Evolutionary conservation across 2,113 vertebrate species (phyloP).

Genomic region (Calidris pugnax): DNA sequence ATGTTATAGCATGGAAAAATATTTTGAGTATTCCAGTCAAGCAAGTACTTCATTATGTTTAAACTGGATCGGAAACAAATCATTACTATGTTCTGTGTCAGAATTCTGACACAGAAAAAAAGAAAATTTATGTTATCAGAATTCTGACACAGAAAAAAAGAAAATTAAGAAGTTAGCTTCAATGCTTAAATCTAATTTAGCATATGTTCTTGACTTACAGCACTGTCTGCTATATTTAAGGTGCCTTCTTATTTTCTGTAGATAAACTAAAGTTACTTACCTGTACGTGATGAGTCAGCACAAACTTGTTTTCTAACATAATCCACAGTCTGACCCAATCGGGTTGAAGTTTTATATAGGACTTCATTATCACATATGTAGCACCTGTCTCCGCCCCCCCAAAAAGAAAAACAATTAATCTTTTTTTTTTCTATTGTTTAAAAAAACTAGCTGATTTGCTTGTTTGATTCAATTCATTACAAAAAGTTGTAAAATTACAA

Average conservation of each 20-base stretch:
- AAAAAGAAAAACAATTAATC: constrained; percentile 49
- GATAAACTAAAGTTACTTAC: constrained; percentile 69
- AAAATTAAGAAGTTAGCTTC: neutral
- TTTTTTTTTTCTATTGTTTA: neutral
- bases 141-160: no score
- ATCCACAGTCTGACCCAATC: constrained; percentile 87
- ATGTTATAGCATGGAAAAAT: neutral
- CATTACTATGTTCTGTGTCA: no score
- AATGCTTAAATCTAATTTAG: neutral
- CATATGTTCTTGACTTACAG: neutral
- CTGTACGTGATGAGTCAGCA: constrained; percentile 59
- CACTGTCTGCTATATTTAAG: neutral
- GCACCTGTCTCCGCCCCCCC: constrained; percentile 81
- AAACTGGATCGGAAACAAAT: neutral
- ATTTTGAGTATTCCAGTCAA: neutral
- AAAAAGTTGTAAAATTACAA: neutral
- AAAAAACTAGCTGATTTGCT: neutral
- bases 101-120: no score
- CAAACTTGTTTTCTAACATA: constrained; percentile 84
- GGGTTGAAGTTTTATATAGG: constrained; percentile 81
- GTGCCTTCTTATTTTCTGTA: neutral
- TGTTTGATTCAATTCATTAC: neutral
- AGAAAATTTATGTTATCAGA: no score
- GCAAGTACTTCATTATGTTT: neutral
- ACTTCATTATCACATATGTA: constrained; percentile 91